Evolutionary conservation across 2,888 invertebrate genomes (phyloP).

Genomic region (Limnephilus lunatus): DNA sequence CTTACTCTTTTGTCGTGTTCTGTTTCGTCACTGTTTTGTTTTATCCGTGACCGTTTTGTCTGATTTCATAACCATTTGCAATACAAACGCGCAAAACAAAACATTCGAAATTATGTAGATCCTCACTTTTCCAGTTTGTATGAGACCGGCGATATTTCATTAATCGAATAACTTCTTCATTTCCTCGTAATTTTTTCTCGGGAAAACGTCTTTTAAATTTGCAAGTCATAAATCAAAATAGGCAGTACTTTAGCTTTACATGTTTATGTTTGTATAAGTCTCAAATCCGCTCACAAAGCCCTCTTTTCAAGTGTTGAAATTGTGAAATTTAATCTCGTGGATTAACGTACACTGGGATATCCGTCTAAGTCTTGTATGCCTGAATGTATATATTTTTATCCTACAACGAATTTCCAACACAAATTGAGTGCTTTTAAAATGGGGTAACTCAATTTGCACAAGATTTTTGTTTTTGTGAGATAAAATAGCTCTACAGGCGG

Average conservation of each 20-base stretch:
- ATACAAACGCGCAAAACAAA: too few relatives aligned
- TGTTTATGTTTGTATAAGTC: not conserved
- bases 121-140: too few relatives aligned
- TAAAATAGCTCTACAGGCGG: not conserved
- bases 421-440: not conserved
- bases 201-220: not conserved
- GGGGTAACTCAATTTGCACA: not conserved
- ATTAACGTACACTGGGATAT: not conserved
- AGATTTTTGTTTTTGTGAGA: not conserved
- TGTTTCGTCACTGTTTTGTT: too few relatives aligned
- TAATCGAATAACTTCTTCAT: not conserved
- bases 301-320: not conserved
- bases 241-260: not conserved
- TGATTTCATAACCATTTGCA: too few relatives aligned
- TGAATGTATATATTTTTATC: not conserved
- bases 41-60: too few relatives aligned
- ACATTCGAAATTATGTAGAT: too few relatives aligned
- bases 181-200: not conserved
- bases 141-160: too few relatives aligned
- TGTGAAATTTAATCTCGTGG: not conserved
- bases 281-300: not conserved
- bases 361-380: not conserved
- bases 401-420: not conserved
- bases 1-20: too few relatives aligned
- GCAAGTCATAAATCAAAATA: not conserved